Base-by-base conservation (phyloP, 2,797 vertebrate genomes). In the Lepidocolaptes lacrymiger region DNA sequence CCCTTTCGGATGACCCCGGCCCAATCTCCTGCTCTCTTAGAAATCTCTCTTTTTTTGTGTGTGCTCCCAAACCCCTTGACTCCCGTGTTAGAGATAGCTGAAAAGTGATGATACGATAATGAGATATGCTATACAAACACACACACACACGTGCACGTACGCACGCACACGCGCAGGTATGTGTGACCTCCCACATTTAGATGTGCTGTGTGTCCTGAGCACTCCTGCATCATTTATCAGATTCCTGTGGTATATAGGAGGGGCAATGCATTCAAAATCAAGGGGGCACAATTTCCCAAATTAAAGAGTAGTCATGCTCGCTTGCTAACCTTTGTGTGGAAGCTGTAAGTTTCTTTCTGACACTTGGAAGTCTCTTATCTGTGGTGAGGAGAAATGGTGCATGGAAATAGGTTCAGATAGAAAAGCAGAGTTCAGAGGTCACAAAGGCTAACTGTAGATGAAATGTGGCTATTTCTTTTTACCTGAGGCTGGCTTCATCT, bases 401-500 rank as follows among this genome's bases (percentile, higher is more conserved):
- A 98, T 98, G 98, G 98, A 99, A 98, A 99, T 98, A 97, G 98
- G 98, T 99, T 98, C 98, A 97, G 97, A 98, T 97, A 98, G 98
- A 98, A 98, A 98, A 98, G 98, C 95, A 98, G 89, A 98, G 99
- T 98, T 99, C 98, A 98, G 96, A 98, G 99, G 98, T 99, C 98
- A 81, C 28, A 95, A 93, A 97, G 98, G 98, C 98, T 98, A 99
- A 99, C 98, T 96, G 97, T 97, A 97, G 98, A 98, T 98, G 98
- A 99, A 98, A 99, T 98, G 98, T 98, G 98, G 98, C 98, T 98
- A 98, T 99, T 99, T 99, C 98, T 98, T 99, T 99, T 98, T 97
- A 98, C 98, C 98, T 98, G 97, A 97, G 98, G 98, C 98, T 98
- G 98, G 98, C 98, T 99, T 99, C 98, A 98, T 99, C 98, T 98